Conservation (phyloP, 2,797 vertebrate species). For the Lateolabrax maculatus region DNA sequence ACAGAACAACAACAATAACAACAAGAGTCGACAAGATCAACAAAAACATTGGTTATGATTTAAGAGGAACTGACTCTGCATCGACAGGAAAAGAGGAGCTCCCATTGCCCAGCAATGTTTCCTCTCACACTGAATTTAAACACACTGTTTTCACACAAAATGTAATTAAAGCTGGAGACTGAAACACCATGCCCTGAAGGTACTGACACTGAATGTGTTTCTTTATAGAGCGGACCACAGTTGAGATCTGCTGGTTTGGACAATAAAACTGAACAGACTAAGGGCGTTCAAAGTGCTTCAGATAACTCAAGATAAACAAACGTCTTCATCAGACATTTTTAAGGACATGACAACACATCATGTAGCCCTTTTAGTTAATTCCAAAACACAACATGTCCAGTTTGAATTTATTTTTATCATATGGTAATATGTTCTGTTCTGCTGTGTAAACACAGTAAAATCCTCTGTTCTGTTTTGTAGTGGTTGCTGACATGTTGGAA, state of each 20-base stretch:
- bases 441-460: background rate
- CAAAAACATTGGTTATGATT: constrained; percentile 1
- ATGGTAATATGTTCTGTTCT: too few species aligned
- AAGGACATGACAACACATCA: background rate
- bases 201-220: background rate
- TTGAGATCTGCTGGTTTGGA: constrained; percentile 11
- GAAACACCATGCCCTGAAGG: background rate
- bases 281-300: constrained; percentile 49
- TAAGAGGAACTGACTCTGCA: constrained; percentile 1
- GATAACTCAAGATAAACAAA: constrained; percentile 23
- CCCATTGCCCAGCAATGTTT: constrained; percentile 69
- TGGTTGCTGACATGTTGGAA: constrained; percentile 10
- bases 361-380: background rate
- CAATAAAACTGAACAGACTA: constrained; percentile 19
- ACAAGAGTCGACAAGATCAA: constrained; percentile 15
- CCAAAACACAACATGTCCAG: background rate
- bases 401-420: background rate
- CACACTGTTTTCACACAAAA: constrained; percentile 10
- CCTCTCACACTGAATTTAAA: constrained; percentile 10
- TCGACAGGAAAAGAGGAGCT: constrained; percentile 44
- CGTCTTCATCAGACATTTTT: background rate
- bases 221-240: background rate
- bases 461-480: background rate
- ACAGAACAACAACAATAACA: constrained; percentile 31
- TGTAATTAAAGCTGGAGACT: background rate